Base-by-base conservation (phyloP, 30 jellyfish, hydroid and myxozoan genomes). In the Turritopsis dohrnii region DNA sequence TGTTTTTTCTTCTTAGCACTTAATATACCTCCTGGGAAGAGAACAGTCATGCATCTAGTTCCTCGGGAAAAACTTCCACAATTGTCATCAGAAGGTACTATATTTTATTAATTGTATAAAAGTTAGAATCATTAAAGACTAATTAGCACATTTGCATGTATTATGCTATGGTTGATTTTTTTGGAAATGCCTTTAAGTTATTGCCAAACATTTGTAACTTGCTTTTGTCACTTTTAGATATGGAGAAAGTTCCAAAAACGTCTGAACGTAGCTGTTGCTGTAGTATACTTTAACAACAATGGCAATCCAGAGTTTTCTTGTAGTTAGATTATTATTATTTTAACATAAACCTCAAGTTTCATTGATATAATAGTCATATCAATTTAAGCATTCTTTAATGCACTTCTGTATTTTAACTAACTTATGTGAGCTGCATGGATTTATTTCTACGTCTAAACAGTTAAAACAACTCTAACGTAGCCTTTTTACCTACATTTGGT, bases 11-110 rank as follows among this genome's bases (percentile, higher is more conserved):
- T 84, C 71, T 20, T 79, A 89, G 96, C 96, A 28, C 60, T 89
- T 53, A 89, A 89, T 79, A 52, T 89, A 71, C 79, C 96, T 52
- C 84, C 91, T 54, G 93, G 96, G 23, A 89, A 89, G 82, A 89
- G 96, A 79, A 89, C 96, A 21, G 92, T 85, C 0, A 89, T 89
- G 96, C 96, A 89, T 77, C 82, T 89, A 52, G 94, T 89, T 18
- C 96, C 96, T 53, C 79, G 96, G 77, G 96, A 89, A 76, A 89
- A 89, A 60, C 83, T 89, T 13, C 96, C 96, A 19, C 91, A 89
- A 21, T 76, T 85, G 19, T 77, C 96, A 22, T 54, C 96, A 65
- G 96, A 89, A 72, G 96, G 96, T n/a, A n/a, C n/a, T n/a, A n/a
- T n/a, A n/a, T 41, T 41, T 41, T 41, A 3, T 41, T 41, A 41